A percentile compares a stretch with the other conserved stretches of the same genome.
phyloP scores from a whole-genome alignment of 2,113 vertebrate genomes.

The Phaethornis superciliosus region DNA sequence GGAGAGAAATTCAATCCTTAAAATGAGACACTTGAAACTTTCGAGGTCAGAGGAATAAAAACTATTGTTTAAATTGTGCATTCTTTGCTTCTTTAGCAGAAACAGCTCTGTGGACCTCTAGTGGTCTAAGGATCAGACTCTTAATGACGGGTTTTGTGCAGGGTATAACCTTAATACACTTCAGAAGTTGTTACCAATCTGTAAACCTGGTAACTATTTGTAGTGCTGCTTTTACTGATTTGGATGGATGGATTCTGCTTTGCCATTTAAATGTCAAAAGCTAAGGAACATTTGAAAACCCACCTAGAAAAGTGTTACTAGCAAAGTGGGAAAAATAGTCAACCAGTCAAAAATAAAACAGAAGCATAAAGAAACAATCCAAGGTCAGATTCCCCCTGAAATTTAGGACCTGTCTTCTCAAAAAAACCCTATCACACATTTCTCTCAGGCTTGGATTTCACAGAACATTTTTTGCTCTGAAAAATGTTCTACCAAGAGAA shows the following conservation, averaged over 20 bases:
- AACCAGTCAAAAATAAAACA: slow-evolving; percentile 1
- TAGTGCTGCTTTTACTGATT: not conserved
- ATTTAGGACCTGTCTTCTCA: not conserved
- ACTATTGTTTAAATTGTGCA: not conserved
- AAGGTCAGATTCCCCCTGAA: slow-evolving; percentile 7
- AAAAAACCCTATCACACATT: not conserved
- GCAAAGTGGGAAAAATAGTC: not conserved
- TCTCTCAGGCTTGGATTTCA: not conserved
- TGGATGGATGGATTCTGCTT: not conserved
- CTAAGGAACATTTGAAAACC: not conserved
- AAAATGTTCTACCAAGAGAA: slow-evolving; percentile 32
- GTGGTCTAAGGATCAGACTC: slow-evolving; percentile 41
- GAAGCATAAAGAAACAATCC: not conserved
- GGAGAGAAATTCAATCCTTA: not conserved
- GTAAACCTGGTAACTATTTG: not conserved
- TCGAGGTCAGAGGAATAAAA: not conserved
- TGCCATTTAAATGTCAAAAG: not conserved
- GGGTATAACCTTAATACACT: not conserved
- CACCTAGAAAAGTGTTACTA: not conserved
- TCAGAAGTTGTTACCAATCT: not conserved
- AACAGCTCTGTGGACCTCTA: slow-evolving; percentile 68
- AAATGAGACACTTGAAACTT: accelerated
- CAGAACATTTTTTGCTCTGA: not conserved
- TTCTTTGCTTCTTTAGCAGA: slow-evolving; percentile 9
- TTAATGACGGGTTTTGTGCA: not conserved